These are phyloP conservation scores for Holacanthus passer DNA, from an alignment of 2,113 vertebrate species.

Conservation along the genomic window DNA sequence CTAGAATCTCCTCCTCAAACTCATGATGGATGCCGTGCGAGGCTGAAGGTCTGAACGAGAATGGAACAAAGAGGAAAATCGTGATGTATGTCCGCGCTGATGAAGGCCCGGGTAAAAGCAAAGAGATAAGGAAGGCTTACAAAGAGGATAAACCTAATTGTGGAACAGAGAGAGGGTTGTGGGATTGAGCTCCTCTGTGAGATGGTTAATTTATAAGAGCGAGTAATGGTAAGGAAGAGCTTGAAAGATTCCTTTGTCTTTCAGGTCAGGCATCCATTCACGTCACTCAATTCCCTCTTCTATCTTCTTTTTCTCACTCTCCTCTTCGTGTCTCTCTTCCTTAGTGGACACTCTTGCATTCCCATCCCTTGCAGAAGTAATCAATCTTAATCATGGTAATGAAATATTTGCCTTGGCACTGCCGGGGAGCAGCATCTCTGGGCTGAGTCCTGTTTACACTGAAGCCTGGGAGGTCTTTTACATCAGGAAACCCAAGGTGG, in stretches of 20 bases:
- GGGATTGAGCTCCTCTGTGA: conserved; percentile 71
- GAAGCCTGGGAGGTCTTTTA: conserved; percentile 31
- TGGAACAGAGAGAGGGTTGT: conserved; percentile 63
- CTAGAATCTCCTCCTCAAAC: conserved; percentile 33
- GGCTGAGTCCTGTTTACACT: conserved; percentile 41
- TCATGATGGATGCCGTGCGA: conserved; percentile 60
- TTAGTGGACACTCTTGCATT: conserved; percentile 37
- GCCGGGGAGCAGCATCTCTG: conserved; percentile 33
- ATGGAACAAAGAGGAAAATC: conserved; percentile 54
- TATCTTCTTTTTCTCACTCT: conserved; percentile 62
- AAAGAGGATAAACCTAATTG: conserved; percentile 79
- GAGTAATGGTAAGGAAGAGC: conserved; percentile 77
- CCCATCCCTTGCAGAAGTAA: conserved; percentile 52
- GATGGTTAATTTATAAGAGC: conserved; percentile 83
- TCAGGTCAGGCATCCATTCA: conserved; percentile 68
- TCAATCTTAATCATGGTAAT: conserved; percentile 69
- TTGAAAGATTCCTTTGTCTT: conserved; percentile 77
- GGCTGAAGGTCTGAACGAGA: conserved; percentile 60
- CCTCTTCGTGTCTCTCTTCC: conserved; percentile 25
- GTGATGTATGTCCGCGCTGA: conserved; percentile 69
- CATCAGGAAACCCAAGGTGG: neutral
- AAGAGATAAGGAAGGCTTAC: conserved; percentile 69
- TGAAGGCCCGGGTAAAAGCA: conserved; percentile 66
- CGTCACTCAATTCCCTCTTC: conserved; percentile 62
- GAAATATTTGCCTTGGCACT: conserved; percentile 64